phyloP scores from a whole-genome alignment of 1,140 invertebrate species.

The Brachionus plicatilis region DNA sequence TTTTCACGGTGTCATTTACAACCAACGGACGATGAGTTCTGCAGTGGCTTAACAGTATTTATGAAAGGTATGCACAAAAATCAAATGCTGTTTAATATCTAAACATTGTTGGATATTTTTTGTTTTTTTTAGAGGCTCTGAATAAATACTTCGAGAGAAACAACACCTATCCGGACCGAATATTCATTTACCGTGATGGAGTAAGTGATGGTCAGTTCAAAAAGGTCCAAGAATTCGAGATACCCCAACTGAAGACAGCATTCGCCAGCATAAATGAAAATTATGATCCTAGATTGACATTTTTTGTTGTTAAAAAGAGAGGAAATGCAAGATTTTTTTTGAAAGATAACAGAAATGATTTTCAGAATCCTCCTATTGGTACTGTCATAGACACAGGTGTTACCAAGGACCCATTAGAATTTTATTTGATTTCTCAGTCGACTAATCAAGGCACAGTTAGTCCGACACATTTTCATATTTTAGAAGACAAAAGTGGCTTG shows the following conservation, averaged over 20 bases:
- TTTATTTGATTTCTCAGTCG: constrained; percentile 71
- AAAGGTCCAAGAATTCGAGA: constrained; percentile 23
- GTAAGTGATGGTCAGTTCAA: constrained; percentile 80
- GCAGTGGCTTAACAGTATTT: not conserved
- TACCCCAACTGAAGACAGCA: not conserved
- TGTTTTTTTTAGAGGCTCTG: not conserved
- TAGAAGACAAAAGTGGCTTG: constrained; percentile 64
- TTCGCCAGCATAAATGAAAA: not conserved
- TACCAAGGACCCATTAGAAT: constrained; percentile 72
- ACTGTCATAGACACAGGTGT: constrained; percentile 75
- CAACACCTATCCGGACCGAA: constrained; percentile 19
- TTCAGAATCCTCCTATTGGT: constrained; percentile 74
- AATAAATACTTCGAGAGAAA: constrained; percentile 17
- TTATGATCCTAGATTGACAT: constrained; percentile 11
- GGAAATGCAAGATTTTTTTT: constrained; percentile 45
- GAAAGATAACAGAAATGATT: constrained; percentile 42
- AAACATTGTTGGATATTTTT: not conserved
- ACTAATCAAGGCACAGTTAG: constrained; percentile 72
- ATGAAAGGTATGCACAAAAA: not conserved
- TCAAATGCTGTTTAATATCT: not conserved
- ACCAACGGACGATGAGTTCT: not conserved
- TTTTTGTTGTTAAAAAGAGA: constrained; percentile 54
- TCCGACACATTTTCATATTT: constrained; percentile 73
- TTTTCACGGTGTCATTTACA: constrained; percentile 36
- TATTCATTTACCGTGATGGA: constrained; percentile 86